phyloP scores from a whole-genome alignment of 2,888 invertebrate species.

The Actias luna region DNA sequence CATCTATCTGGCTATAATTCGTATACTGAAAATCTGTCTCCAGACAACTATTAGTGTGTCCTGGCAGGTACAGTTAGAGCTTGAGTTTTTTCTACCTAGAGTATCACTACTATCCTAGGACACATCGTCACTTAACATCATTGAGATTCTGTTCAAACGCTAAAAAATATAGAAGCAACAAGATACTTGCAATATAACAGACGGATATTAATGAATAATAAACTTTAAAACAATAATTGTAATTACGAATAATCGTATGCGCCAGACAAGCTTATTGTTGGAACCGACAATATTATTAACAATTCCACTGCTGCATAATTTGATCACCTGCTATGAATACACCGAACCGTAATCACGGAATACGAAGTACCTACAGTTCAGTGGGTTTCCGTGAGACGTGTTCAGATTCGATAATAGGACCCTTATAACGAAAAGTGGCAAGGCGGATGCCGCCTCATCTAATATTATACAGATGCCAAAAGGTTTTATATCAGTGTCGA shows the following conservation, averaged over 20 bases:
- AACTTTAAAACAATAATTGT: background rate
- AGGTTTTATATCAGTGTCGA: constrained; percentile 2
- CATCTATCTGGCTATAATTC: too few species aligned
- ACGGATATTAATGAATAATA: too few species aligned
- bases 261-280: background rate
- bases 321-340: constrained; percentile 6
- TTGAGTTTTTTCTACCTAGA: too few species aligned
- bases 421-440: constrained; percentile 4
- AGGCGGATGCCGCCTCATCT: constrained; percentile 6
- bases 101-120: too few species aligned
- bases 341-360: constrained; percentile 6
- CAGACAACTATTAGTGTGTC: too few species aligned
- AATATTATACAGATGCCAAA: constrained; percentile 2
- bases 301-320: background rate
- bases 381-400: constrained; percentile 8
- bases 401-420: background rate
- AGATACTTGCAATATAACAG: too few species aligned
- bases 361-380: constrained; percentile 6
- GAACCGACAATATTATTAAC: background rate
- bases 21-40: too few species aligned
- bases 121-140: too few species aligned
- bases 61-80: too few species aligned
- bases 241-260: background rate
- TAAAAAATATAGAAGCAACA: too few species aligned
- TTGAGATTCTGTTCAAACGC: too few species aligned